These are phyloP conservation scores for Hesperia comma DNA, from an alignment of 2,888 invertebrate species.

Conservation along the genomic window DNA sequence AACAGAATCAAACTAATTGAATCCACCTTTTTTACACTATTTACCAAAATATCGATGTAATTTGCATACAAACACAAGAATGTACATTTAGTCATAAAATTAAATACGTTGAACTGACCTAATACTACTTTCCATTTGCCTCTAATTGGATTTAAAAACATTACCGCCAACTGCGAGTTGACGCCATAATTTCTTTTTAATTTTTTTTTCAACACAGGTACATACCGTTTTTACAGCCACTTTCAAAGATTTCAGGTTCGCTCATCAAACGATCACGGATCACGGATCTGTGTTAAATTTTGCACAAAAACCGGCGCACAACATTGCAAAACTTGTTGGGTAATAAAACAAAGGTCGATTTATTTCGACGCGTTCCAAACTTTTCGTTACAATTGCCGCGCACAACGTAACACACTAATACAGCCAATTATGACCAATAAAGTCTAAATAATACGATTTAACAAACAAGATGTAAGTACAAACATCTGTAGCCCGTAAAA, in stretches of 20 bases:
- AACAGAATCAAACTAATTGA: no score
- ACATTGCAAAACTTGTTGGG: slow-evolving; percentile 43
- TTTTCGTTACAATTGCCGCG: slow-evolving; percentile 38
- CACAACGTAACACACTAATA: slow-evolving; percentile 38
- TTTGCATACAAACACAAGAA: not conserved
- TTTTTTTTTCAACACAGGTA: slow-evolving; percentile 27
- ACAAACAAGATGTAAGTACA: slow-evolving; percentile 33
- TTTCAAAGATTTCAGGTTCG: slow-evolving; percentile 39
- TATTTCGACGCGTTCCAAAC: slow-evolving; percentile 37
- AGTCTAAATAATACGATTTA: slow-evolving; percentile 43
- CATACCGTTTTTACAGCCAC: slow-evolving; percentile 46
- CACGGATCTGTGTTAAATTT: slow-evolving; percentile 31
- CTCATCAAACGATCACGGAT: slow-evolving; percentile 43
- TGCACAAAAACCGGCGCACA: slow-evolving; percentile 41
- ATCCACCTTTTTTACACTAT: no score
- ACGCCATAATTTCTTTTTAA: slow-evolving; percentile 14
- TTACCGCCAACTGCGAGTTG: slow-evolving; percentile 20
- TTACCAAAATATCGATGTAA: not conserved
- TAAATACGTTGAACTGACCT: slow-evolving; percentile 39
- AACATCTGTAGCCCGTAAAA: slow-evolving; percentile 32
- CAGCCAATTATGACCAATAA: slow-evolving; percentile 42
- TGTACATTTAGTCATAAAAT: not conserved
- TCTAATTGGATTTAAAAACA: slow-evolving; percentile 46
- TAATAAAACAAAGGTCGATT: slow-evolving; percentile 42
- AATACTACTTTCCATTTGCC: slow-evolving; percentile 35